Conservation (phyloP, 2,888 invertebrate genomes). For the Agelastica alni region DNA sequence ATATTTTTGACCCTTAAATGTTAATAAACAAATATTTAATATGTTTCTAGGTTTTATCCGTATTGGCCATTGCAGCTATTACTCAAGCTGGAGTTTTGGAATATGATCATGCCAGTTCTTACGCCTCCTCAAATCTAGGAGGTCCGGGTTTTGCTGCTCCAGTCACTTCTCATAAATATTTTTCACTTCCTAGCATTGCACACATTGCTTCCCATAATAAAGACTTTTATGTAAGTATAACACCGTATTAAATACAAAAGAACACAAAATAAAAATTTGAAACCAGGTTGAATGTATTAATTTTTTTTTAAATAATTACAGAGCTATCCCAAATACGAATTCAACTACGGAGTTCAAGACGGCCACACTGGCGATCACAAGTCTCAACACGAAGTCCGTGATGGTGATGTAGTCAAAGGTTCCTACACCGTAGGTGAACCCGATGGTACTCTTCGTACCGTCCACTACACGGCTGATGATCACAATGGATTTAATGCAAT, state of each 20-base stretch:
- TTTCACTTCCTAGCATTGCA: conserved; percentile 8
- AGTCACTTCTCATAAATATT: conserved; percentile 1
- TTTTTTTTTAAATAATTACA: too few relatives aligned
- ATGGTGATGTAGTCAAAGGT: conserved; percentile 66
- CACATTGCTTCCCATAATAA: conserved; percentile 29
- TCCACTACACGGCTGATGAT: conserved; percentile 66
- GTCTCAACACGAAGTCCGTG: conserved; percentile 59
- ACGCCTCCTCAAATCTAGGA: neutral
- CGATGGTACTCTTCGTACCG: conserved; percentile 66
- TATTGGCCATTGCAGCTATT: conserved; percentile 31
- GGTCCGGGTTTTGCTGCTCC: neutral
- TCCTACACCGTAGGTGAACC: conserved; percentile 67
- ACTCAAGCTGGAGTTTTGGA: conserved; percentile 32
- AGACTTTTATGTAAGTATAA: conserved; percentile 37
- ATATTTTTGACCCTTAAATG: too few relatives aligned
- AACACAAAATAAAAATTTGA: neutral
- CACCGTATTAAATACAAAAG: too few relatives aligned
- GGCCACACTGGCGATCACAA: conserved; percentile 61
- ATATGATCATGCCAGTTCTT: conserved; percentile 22
- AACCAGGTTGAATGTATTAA: conserved; percentile 48
- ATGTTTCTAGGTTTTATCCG: conserved; percentile 29
- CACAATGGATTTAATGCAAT: conserved; percentile 66
- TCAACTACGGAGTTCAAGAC: conserved; percentile 62
- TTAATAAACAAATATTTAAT: too few relatives aligned
- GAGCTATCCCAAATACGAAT: conserved; percentile 59